These are phyloP conservation scores for Merodon equestris DNA, from an alignment of 2,888 invertebrate genomes.

Conservation along the genomic window DNA sequence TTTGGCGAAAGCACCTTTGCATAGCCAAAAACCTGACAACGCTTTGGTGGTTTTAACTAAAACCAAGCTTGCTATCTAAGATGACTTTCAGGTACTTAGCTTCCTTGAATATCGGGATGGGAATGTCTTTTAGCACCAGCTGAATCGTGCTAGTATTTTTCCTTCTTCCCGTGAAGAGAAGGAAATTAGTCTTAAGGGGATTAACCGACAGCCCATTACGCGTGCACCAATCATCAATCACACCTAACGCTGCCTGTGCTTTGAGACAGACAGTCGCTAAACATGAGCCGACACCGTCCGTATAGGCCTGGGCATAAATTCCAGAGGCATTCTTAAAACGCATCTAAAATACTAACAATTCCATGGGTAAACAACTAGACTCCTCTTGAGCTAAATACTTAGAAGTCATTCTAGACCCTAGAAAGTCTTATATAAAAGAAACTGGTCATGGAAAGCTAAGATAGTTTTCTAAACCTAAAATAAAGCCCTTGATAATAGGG, in stretches of 20 bases:
- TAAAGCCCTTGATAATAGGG: too few species aligned
- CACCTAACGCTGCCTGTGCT: neutral
- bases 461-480: too few species aligned
- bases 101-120: neutral
- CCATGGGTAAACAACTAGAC: too few species aligned
- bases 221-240: neutral
- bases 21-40: too few species aligned
- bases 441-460: too few species aligned
- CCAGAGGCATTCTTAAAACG: too few species aligned
- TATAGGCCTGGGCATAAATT: too few species aligned
- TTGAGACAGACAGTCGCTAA: neutral
- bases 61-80: neutral
- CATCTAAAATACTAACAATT: too few species aligned
- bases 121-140: conserved; percentile 2
- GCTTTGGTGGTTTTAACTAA: neutral
- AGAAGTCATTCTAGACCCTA: too few species aligned
- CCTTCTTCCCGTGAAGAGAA: neutral
- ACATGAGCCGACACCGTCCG: neutral
- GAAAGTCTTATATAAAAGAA: too few species aligned
- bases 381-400: too few species aligned
- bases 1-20: too few species aligned
- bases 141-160: neutral
- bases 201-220: neutral
- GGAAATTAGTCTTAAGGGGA: neutral
- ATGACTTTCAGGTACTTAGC: neutral